Conservation (phyloP, 1,140 invertebrate species). For the Latrodectus geometricus region DNA sequence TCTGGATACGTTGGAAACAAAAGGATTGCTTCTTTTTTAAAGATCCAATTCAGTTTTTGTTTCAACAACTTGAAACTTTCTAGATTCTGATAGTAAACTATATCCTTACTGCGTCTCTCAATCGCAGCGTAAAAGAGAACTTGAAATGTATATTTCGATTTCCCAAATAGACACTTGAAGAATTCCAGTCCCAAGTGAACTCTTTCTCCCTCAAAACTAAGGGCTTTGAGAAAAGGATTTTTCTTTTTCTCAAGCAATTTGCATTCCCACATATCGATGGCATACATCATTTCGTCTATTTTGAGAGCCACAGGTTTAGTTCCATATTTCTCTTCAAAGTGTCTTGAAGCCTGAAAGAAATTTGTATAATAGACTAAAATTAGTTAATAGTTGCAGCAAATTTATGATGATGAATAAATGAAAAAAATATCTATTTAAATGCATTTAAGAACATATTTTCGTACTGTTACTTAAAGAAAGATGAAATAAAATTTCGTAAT, state of each 20-base stretch:
- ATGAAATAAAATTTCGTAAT: too few species aligned
- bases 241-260: not conserved
- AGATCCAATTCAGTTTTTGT: not conserved
- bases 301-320: not conserved
- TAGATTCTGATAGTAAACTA: not conserved
- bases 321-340: conserved; percentile 6
- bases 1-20: conserved; percentile 17
- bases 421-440: too few species aligned
- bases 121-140: not conserved
- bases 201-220: not conserved
- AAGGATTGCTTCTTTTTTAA: not conserved
- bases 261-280: conserved; percentile 5
- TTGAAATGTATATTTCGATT: not conserved
- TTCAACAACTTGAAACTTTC: not conserved
- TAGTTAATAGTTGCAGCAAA: too few species aligned
- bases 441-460: too few species aligned
- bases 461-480: too few species aligned
- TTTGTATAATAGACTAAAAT: too few species aligned
- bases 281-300: not conserved
- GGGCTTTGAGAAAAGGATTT: not conserved
- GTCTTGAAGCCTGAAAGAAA: not conserved
- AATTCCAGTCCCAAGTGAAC: not conserved
- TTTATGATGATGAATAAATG: too few species aligned
- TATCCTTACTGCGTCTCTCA: not conserved
- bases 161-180: not conserved